Evolutionary conservation across 2,797 vertebrate genomes (phyloP).

Genomic region (Uromys caudimaculatus): DNA sequence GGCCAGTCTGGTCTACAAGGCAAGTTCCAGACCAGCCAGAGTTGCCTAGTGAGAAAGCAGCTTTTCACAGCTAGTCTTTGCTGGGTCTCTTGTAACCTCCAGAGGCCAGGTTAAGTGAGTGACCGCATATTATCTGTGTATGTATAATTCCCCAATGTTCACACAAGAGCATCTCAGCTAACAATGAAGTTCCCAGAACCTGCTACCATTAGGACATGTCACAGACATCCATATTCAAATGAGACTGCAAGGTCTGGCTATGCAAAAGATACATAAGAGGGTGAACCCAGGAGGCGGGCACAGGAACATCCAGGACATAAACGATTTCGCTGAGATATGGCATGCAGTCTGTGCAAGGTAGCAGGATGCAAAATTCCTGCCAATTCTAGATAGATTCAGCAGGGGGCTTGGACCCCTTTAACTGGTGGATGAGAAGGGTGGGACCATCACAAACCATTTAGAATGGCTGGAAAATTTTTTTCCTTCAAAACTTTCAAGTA

Average conservation of each 20-base stretch:
- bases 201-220: neutral
- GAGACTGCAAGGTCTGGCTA: neutral
- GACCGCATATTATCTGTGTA: neutral
- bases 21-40: neutral
- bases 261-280: neutral
- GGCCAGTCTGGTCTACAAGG: neutral
- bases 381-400: neutral
- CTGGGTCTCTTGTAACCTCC: neutral
- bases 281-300: neutral
- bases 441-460: neutral
- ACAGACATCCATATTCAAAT: neutral
- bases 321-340: rapidly evolving
- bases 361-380: neutral
- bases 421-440: neutral
- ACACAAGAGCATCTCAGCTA: neutral
- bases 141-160: neutral
- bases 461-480: neutral
- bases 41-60: neutral
- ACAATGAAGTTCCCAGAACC: neutral
- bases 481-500: neutral
- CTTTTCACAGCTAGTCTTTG: neutral
- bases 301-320: neutral
- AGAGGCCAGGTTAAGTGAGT: neutral
- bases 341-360: neutral
- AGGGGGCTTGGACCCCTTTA: no score